Base-by-base conservation (phyloP, 2,797 vertebrate genomes). In the Syndactyla subalaris region DNA sequence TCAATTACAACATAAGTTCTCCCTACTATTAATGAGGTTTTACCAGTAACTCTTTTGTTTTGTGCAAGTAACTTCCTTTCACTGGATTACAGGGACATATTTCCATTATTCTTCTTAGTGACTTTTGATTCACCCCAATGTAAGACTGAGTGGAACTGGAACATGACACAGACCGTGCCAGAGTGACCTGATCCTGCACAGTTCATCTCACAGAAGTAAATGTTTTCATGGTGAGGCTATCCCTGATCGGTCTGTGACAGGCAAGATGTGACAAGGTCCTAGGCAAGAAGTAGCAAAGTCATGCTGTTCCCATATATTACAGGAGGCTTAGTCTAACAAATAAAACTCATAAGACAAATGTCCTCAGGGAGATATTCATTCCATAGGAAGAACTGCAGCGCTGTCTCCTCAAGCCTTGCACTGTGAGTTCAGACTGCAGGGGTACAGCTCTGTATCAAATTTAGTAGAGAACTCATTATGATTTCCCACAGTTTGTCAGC, bases 1-100 rank as follows among this genome's bases (percentile, higher is more conserved):
- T 95, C 67, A 92, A 92, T 95, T 91, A 96, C 90, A 94, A 93
- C 4, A 9, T 78, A 77, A 95, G 57, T 67, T 90, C 86, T 81
- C 54, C 80, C 96, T 89, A 84, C 51, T 80, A 70, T 89, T 81
- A 87, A 80, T 48, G 27, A 93, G 65, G 34, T 48, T 95, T 95
- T 95, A 95, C 87, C 77, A 96, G 83, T 52, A 94, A 85, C 30
- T 78, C 5, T 16, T 88, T 68, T 94, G 88, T 65, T 96, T 72
- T 89, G 45, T 79, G 68, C 14, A 73, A 91, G 72, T 73, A 85
- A 81, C 90, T 83, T 82, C 78, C 57, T 93, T 93, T 84, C 93
- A 72, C 86, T 88, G 93, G 61, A 78, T 89, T 83, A 73, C 21
- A 84, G 83, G 62, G 77, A 38, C 48, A 5, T 32, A 59, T 46